Percentiles rank a stretch among this genome's conserved stretches.
phyloP scores from a whole-genome alignment of 2,113 vertebrate species.

The Ameiurus melas region DNA sequence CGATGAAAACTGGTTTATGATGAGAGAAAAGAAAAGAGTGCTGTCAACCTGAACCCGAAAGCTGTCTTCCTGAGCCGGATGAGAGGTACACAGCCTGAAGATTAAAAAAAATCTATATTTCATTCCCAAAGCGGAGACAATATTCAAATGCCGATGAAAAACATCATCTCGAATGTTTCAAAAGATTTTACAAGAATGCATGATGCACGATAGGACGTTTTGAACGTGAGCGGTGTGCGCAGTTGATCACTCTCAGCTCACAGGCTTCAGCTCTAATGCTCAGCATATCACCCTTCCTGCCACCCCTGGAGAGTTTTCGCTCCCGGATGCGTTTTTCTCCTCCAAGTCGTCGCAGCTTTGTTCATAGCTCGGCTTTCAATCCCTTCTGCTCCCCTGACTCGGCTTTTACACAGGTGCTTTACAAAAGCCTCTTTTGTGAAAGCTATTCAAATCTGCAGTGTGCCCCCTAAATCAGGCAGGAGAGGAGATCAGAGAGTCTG shows the following conservation, averaged over 20 bases:
- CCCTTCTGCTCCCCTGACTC: slow-evolving; percentile 29
- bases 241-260: slow-evolving; percentile 24
- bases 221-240: neutral
- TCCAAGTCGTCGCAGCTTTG: slow-evolving; percentile 42
- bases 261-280: slow-evolving; percentile 11
- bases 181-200: neutral
- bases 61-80: slow-evolving; percentile 22
- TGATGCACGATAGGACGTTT: neutral
- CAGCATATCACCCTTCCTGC: slow-evolving; percentile 17
- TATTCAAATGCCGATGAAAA: slow-evolving; percentile 20
- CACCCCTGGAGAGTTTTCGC: slow-evolving; percentile 37
- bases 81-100: slow-evolving; percentile 2
- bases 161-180: neutral
- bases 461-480: slow-evolving; percentile 48
- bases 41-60: slow-evolving; percentile 2
- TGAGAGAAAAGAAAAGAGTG: slow-evolving; percentile 21
- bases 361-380: slow-evolving; percentile 36
- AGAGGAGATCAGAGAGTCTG: slow-evolving; percentile 35
- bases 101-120: slow-evolving; percentile 22
- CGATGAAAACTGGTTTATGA: slow-evolving; percentile 41
- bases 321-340: slow-evolving; percentile 36
- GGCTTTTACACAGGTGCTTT: slow-evolving; percentile 33
- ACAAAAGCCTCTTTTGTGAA: slow-evolving; percentile 43
- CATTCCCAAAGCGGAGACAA: slow-evolving; percentile 5
- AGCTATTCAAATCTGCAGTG: slow-evolving; percentile 45